A percentile compares a stretch with the other conserved stretches of the same genome.
phyloP scores from a whole-genome alignment of 30 jellyfish, hydroid and myxozoan species.

The Aurelia sp. region DNA sequence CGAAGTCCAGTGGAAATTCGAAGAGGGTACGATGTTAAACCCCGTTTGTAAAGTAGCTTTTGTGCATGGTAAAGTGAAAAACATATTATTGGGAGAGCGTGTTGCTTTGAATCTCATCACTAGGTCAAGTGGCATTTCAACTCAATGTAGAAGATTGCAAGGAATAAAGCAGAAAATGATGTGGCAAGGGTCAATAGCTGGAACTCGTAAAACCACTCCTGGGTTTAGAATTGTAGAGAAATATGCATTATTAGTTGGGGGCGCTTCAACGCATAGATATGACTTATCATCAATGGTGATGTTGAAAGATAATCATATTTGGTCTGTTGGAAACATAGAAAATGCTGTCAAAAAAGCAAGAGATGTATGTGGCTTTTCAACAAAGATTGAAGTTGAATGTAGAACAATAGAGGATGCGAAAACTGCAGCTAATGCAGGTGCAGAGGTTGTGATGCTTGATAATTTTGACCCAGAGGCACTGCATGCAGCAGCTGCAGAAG shows the following conservation, averaged over 20 bases:
- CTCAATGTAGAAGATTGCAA: constrained; percentile 42
- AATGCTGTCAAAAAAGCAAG: constrained; percentile 84
- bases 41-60: constrained; percentile 80
- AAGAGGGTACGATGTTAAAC: constrained; percentile 66
- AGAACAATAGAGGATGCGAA: constrained; percentile 78
- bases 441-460: constrained; percentile 89
- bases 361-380: constrained; percentile 81
- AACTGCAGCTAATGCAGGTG: constrained; percentile 83
- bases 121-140: constrained; percentile 79
- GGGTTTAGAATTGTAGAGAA: constrained; percentile 82
- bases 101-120: constrained; percentile 76
- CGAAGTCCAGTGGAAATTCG: constrained; percentile 61
- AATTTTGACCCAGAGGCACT: constrained; percentile 66
- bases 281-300: constrained; percentile 85
- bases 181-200: constrained; percentile 87
- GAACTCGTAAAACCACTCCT: constrained; percentile 93
- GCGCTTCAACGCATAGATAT: constrained; percentile 82
- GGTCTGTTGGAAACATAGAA: constrained; percentile 83
- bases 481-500: constrained; percentile 65
- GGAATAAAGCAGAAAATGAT: constrained; percentile 18
- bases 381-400: constrained; percentile 92
- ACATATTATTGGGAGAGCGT: constrained; percentile 78
- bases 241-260: constrained; percentile 86
- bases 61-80: constrained; percentile 69
- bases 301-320: constrained; percentile 90